phyloP scores from a whole-genome alignment of 2,113 vertebrate genomes.

The Plotosus lineatus region DNA sequence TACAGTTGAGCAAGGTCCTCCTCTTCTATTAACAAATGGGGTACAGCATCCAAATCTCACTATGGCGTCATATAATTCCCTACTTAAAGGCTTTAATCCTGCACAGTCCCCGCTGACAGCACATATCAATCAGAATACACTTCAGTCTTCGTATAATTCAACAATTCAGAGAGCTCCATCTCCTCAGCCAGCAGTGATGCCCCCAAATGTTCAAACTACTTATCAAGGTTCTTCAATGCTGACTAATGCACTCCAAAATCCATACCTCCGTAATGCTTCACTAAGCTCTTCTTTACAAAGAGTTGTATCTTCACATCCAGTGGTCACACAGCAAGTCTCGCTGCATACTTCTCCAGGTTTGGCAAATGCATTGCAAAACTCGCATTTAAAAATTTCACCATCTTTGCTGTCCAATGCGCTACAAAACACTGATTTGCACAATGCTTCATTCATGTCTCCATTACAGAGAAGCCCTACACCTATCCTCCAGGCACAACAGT shows the following conservation, averaged over 20 bases:
- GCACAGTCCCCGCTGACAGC: slow-evolving; percentile 35
- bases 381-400: slow-evolving; percentile 41
- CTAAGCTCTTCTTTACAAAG: slow-evolving; percentile 44
- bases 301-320: slow-evolving; percentile 40
- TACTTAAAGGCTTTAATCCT: slow-evolving; percentile 51
- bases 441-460: slow-evolving; percentile 58
- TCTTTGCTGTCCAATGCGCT: slow-evolving; percentile 55
- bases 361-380: slow-evolving; percentile 44
- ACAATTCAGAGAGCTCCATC: slow-evolving; percentile 49
- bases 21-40: slow-evolving; percentile 65
- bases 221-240: slow-evolving; percentile 37
- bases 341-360: slow-evolving; percentile 38
- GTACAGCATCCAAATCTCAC: slow-evolving; percentile 61
- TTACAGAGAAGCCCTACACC: slow-evolving; percentile 60
- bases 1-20: slow-evolving; percentile 60
- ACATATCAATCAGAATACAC: slow-evolving; percentile 40
- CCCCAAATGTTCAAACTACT: slow-evolving; percentile 44
- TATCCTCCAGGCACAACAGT: slow-evolving; percentile 47
- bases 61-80: slow-evolving; percentile 37
- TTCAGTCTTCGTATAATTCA: slow-evolving; percentile 47
- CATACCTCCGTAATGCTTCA: slow-evolving; percentile 49
- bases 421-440: slow-evolving; percentile 64
- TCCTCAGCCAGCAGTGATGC: slow-evolving; percentile 44
- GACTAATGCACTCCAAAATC: slow-evolving; percentile 49
- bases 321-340: slow-evolving; percentile 27